A percentile compares a stretch with the other conserved stretches of the same genome.
phyloP scores from a whole-genome alignment of 2,888 invertebrate genomes.

The Pherbina coryleti region DNA sequence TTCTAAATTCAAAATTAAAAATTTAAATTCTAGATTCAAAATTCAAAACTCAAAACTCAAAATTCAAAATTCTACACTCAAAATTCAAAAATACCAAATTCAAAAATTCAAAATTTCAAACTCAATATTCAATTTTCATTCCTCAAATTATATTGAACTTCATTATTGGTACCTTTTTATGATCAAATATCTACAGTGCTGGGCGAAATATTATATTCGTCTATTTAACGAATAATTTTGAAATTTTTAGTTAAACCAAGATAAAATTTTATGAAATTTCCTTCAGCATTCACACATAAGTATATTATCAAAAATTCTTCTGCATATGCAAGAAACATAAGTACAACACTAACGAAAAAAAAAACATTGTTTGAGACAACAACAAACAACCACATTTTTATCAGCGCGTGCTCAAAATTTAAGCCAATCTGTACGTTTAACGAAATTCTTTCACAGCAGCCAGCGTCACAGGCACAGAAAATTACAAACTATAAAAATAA shows the following conservation, averaged over 20 bases:
- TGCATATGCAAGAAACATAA: neutral
- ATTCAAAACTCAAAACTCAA: no score
- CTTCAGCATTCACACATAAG: no score
- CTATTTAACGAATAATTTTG: neutral
- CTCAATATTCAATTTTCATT: no score
- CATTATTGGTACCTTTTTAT: neutral
- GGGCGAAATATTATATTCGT: neutral
- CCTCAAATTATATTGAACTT: no score
- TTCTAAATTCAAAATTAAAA: no score
- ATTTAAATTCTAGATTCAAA: no score
- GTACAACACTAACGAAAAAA: neutral
- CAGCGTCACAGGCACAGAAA: neutral
- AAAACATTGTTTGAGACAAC: neutral
- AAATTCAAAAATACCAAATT: no score
- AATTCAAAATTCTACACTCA: no score
- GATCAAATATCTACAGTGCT: neutral
- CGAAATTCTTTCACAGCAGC: neutral
- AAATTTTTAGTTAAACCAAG: neutral
- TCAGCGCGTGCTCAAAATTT: constrained; percentile 10
- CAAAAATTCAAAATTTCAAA: no score
- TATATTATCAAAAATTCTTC: no score
- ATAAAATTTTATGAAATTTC: no score
- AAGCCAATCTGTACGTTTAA: neutral
- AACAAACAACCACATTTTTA: neutral
- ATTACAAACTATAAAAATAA: neutral